A percentile compares a stretch with the other conserved stretches of the same genome.
Conservation (phyloP, 64 coral and sea anemone genomes). For the Stylophora pistillata region DNA sequence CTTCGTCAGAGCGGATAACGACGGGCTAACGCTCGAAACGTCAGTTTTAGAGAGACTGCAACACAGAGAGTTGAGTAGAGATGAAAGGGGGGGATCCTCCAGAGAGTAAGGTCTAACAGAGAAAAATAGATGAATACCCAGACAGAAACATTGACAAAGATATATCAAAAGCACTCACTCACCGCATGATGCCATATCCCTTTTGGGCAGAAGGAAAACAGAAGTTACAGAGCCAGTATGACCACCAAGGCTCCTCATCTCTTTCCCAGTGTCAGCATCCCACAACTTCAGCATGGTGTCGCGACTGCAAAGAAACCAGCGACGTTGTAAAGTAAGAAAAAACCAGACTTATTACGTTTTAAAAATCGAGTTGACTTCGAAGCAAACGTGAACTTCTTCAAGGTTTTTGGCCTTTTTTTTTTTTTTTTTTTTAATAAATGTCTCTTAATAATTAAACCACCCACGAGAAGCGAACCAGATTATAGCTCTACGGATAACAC, state of each 20-base stretch:
- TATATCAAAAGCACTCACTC: not conserved
- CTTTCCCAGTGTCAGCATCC: conserved; percentile 85
- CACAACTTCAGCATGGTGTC: conserved; percentile 98
- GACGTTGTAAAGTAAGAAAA: not conserved
- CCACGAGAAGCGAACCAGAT: no score
- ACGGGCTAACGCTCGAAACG: no score
- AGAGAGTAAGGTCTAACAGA: not conserved
- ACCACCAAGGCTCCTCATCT: conserved; percentile 90
- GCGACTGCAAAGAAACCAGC: conserved; percentile 49
- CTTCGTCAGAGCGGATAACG: no score
- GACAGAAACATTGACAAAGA: not conserved
- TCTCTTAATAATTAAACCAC: no score
- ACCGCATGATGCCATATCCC: conserved; percentile 12
- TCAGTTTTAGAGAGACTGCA: not conserved
- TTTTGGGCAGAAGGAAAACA: conserved; percentile 72
- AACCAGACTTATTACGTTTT: no score
- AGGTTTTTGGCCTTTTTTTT: no score
- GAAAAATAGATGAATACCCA: not conserved
- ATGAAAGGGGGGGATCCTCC: no score
- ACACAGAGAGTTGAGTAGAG: not conserved
- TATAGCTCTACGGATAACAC: no score
- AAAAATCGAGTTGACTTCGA: no score
- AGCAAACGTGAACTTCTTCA: no score
- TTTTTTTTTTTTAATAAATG: no score
- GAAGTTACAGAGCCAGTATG: conserved; percentile 96